These are phyloP conservation scores for Strix aluco DNA, from an alignment of 2,113 vertebrate genomes.

Conservation along the genomic window DNA sequence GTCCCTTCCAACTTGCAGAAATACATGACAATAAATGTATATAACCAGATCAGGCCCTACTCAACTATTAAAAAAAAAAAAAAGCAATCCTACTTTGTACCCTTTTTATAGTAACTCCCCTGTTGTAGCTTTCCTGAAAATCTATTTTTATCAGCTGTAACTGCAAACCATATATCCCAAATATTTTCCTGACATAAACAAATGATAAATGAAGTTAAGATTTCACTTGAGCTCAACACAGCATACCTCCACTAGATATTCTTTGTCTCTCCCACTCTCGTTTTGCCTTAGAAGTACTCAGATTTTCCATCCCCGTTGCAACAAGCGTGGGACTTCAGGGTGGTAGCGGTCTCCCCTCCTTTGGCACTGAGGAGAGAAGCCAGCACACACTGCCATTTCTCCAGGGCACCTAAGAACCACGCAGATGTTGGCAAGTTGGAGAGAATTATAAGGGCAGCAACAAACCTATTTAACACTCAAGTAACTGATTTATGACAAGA, in stretches of 20 bases:
- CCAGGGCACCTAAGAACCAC: neutral
- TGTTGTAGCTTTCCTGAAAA: neutral
- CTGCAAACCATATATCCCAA: neutral
- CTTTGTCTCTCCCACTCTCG: neutral
- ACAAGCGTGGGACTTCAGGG: neutral
- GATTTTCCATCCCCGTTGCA: neutral
- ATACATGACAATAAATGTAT: neutral
- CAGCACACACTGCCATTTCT: neutral
- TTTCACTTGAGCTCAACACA: neutral
- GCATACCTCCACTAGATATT: neutral
- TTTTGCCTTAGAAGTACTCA: neutral
- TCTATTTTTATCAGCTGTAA: neutral
- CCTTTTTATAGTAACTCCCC: neutral
- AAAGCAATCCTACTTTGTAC: neutral
- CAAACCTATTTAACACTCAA: neutral
- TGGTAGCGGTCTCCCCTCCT: neutral
- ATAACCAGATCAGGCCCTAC: neutral
- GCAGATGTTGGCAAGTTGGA: neutral
- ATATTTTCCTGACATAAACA: neutral
- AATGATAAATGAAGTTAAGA: neutral
- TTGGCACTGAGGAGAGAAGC: accelerated
- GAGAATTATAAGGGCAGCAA: neutral
- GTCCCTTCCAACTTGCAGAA: neutral
- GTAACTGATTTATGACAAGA: neutral
- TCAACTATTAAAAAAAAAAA: neutral